Percentiles rank a stretch among this genome's conserved stretches.
phyloP scores from a whole-genome alignment of 2,888 invertebrate species.

The Netelia fuscicornis region DNA sequence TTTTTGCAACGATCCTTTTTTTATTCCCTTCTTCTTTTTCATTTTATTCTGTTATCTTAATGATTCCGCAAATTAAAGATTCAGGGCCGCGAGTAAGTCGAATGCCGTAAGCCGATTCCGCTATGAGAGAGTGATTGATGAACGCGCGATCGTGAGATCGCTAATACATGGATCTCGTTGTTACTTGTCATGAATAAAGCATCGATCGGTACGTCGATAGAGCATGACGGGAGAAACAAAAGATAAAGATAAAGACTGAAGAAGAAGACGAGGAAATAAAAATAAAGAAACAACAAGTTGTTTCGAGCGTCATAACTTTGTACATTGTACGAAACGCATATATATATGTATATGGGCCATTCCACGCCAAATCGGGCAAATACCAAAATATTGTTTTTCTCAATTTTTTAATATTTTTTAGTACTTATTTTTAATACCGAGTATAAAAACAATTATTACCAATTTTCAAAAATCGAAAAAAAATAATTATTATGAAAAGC shows the following conservation, averaged over 20 bases:
- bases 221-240: conserved; percentile 11
- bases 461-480: too few species aligned
- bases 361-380: too few species aligned
- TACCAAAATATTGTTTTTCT: too few species aligned
- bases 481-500: too few species aligned
- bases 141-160: conserved; percentile 31
- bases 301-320: background rate
- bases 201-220: background rate
- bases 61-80: conserved; percentile 35
- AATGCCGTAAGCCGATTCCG: conserved; percentile 46
- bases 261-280: background rate
- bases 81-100: conserved; percentile 28
- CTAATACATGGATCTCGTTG: conserved; percentile 37
- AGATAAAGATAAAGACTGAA: background rate
- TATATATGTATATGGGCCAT: background rate
- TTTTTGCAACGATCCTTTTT: background rate
- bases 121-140: conserved; percentile 27
- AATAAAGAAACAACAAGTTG: conserved; percentile 16
- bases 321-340: background rate
- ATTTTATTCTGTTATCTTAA: conserved; percentile 22
- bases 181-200: conserved; percentile 20
- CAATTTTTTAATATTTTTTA: too few species aligned
- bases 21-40: background rate
- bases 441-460: too few species aligned
- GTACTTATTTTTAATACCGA: too few species aligned